Evolutionary conservation across 2,113 vertebrate species (phyloP).

Genomic region (Ciconia boyciana): DNA sequence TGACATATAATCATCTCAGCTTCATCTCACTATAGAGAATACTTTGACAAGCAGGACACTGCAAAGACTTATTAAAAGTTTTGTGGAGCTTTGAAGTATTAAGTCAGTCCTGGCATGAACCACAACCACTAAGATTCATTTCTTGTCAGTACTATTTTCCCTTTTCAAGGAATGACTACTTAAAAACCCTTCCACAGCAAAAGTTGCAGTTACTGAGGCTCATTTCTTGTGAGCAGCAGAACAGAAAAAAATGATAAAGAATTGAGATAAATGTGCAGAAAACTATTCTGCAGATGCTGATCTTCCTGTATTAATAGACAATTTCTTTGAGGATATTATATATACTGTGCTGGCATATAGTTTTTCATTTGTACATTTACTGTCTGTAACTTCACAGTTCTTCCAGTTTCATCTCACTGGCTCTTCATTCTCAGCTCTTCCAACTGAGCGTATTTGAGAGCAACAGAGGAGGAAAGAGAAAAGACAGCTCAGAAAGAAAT

Average conservation of each 20-base stretch:
- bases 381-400: neutral
- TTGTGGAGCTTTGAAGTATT: neutral
- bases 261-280: neutral
- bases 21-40: neutral
- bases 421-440: neutral
- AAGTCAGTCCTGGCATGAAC: neutral
- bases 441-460: neutral
- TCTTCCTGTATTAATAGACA: neutral
- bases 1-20: neutral
- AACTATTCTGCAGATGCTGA: neutral
- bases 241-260: neutral
- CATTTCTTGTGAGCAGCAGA: neutral
- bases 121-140: neutral
- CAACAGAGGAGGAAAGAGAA: neutral
- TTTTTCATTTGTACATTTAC: conserved; percentile 33
- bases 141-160: neutral
- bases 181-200: neutral
- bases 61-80: neutral
- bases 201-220: neutral
- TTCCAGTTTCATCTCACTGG: conserved; percentile 23
- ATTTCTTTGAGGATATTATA: neutral
- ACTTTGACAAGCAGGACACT: neutral
- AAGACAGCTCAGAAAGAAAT: neutral
- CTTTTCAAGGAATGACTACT: neutral
- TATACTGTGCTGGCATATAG: neutral